These are phyloP conservation scores for Agrochola circellaris DNA, from an alignment of 2,888 invertebrate genomes.

Conservation along the genomic window DNA sequence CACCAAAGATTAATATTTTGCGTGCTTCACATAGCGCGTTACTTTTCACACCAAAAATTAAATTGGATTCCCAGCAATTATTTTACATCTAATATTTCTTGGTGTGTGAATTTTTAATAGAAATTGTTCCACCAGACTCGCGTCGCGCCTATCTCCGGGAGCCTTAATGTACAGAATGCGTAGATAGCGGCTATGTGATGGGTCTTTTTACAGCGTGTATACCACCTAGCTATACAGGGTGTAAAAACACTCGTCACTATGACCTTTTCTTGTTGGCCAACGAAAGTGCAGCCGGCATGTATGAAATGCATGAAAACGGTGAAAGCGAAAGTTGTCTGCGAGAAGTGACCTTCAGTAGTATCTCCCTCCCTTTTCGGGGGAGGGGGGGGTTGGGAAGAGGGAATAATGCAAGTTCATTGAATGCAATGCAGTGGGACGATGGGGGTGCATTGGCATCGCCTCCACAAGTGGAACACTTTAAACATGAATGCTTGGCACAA, in stretches of 20 bases:
- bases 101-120: not conserved
- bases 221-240: not conserved
- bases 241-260: not conserved
- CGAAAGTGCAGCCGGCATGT: constrained; percentile 24
- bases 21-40: too few species aligned
- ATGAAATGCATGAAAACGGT: constrained; percentile 35
- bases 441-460: constrained; percentile 28
- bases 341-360: constrained; percentile 22
- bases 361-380: constrained; percentile 1
- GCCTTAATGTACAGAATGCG: not conserved
- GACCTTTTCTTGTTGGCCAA: not conserved
- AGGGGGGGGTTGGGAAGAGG: not conserved
- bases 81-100: not conserved
- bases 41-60: not conserved
- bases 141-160: too few species aligned
- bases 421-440: constrained; percentile 30
- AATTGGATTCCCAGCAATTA: not conserved
- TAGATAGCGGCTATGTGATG: not conserved
- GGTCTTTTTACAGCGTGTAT: not conserved
- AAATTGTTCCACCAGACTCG: too few species aligned
- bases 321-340: constrained; percentile 38
- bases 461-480: not conserved
- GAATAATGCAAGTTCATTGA: constrained; percentile 36
- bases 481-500: not conserved
- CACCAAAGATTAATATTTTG: too few species aligned